Percentiles rank a stretch among this genome's conserved stretches.
These are phyloP conservation scores for Nebria ingens DNA, from an alignment of 1,140 invertebrate species.

Conservation along the genomic window DNA sequence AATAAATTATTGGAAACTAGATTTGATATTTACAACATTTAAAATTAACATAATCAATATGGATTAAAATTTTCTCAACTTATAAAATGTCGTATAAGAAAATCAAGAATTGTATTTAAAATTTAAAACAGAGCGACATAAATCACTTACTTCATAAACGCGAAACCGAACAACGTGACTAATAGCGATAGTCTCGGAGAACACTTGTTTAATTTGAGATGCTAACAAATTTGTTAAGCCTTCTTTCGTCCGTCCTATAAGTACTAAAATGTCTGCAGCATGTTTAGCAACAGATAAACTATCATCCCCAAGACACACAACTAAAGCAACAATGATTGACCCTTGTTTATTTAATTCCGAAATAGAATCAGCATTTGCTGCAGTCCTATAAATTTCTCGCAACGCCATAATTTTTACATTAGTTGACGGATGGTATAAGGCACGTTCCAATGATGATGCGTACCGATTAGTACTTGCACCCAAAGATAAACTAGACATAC, in stretches of 20 bases:
- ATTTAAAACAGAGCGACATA: constrained; percentile 10
- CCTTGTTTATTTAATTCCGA: constrained; percentile 37
- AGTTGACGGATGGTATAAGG: constrained; percentile 41
- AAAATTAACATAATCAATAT: constrained; percentile 5
- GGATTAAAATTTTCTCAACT: neutral
- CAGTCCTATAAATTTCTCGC: constrained; percentile 33
- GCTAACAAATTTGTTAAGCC: constrained; percentile 40
- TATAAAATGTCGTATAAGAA: too few species aligned
- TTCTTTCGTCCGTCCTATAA: constrained; percentile 34
- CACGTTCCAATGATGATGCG: constrained; percentile 37
- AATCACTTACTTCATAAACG: constrained; percentile 49
- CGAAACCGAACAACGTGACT: constrained; percentile 46
- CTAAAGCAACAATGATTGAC: constrained; percentile 41
- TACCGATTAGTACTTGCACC: constrained; percentile 39
- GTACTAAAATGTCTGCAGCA: constrained; percentile 44
- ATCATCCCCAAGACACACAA: constrained; percentile 45
- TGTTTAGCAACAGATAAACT: constrained; percentile 47
- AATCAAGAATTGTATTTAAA: constrained; percentile 10
- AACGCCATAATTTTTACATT: constrained; percentile 43
- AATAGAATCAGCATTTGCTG: constrained; percentile 23
- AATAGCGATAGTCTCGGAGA: constrained; percentile 39
- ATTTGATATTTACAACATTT: constrained; percentile 6
- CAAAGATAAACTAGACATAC: constrained; percentile 41
- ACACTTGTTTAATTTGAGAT: constrained; percentile 36
- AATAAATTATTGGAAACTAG: constrained; percentile 16